Conservation (phyloP, 2,113 vertebrate species). For the Pungitius pungitius region DNA sequence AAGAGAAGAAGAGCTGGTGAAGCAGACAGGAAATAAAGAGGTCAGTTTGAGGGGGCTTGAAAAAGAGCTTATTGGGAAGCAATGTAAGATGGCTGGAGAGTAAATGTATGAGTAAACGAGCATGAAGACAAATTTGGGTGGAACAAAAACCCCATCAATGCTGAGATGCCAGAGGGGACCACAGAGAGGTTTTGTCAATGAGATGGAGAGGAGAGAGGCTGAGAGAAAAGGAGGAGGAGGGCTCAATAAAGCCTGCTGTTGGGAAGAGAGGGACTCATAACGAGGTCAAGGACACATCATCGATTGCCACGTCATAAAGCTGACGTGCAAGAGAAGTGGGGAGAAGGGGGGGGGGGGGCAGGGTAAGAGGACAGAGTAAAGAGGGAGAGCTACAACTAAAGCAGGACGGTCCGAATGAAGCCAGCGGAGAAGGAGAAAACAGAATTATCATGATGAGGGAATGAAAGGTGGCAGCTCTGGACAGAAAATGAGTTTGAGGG, state of each 20-base stretch:
- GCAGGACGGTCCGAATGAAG: slow-evolving; percentile 6
- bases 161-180: slow-evolving; percentile 19
- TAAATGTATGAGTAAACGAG: background rate
- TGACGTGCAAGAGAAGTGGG: slow-evolving; percentile 56
- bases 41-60: slow-evolving; percentile 11
- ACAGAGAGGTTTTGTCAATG: slow-evolving; percentile 30
- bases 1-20: slow-evolving; percentile 2
- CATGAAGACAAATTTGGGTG: background rate
- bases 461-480: slow-evolving; percentile 53
- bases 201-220: slow-evolving; percentile 12
- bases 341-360: background rate
- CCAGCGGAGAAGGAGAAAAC: slow-evolving; percentile 47
- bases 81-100: background rate
- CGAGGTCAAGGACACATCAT: slow-evolving; percentile 77
- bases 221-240: slow-evolving; percentile 20
- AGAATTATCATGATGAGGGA: slow-evolving; percentile 53
- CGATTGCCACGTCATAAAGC: slow-evolving; percentile 70
- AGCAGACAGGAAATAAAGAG: slow-evolving; percentile 14
- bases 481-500: slow-evolving; percentile 46
- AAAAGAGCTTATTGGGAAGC: slow-evolving; percentile 22
- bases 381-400: slow-evolving; percentile 46
- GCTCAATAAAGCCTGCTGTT: slow-evolving; percentile 74
- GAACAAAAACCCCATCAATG: slow-evolving; percentile 6
- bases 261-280: slow-evolving; percentile 70
- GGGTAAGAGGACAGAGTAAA: slow-evolving; percentile 19